Conservation (phyloP, 23 tunicate genomes). For the Ascidia mentula region DNA sequence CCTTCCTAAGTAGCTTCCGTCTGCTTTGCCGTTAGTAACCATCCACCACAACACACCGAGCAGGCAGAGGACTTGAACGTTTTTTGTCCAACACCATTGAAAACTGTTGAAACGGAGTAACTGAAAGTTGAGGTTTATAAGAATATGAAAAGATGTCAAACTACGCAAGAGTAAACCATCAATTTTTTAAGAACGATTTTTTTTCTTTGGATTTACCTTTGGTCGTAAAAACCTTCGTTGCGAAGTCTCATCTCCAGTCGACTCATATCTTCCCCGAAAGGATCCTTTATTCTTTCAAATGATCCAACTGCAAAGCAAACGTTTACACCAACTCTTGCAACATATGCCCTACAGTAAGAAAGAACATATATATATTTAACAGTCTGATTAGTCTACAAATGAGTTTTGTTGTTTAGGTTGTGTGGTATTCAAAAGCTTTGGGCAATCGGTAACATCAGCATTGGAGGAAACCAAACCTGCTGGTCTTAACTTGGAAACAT, state of each 20-base stretch:
- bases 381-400: no score
- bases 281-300: constrained; percentile 20
- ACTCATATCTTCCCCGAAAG: constrained; percentile 58
- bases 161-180: no score
- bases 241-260: constrained; percentile 45
- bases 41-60: constrained; percentile 10
- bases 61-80: constrained; percentile 7
- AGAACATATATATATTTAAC: no score
- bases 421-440: neutral
- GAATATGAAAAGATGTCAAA: no score
- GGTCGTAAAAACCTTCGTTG: constrained; percentile 66
- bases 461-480: constrained; percentile 50
- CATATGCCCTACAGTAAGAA: neutral
- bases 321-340: neutral
- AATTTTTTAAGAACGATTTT: neutral
- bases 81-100: constrained; percentile 22
- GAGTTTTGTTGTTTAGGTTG: no score
- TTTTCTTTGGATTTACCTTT: constrained; percentile 38
- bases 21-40: neutral
- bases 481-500: constrained; percentile 48
- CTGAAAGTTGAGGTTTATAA: no score
- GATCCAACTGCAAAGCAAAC: constrained; percentile 28
- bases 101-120: neutral
- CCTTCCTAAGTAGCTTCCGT: constrained; percentile 4
- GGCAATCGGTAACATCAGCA: neutral